These are phyloP conservation scores for Erannis defoliaria DNA, from an alignment of 2,888 invertebrate species.

Conservation along the genomic window DNA sequence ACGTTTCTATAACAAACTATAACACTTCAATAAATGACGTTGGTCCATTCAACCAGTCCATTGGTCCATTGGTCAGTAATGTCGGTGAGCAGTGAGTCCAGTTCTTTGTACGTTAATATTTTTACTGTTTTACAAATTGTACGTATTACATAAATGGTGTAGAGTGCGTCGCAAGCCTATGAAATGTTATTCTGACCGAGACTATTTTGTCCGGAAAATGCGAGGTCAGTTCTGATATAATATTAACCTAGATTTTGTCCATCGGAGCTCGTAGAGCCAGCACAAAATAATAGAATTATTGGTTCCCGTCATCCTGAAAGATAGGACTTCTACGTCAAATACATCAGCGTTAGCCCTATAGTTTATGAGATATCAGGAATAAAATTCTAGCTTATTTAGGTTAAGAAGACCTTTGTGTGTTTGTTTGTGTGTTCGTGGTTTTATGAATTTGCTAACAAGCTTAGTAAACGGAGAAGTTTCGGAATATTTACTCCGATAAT, in stretches of 20 bases:
- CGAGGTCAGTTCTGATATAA: slow-evolving; percentile 31
- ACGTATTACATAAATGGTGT: no score
- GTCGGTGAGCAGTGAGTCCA: neutral
- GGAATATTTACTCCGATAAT: no score
- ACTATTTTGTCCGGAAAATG: slow-evolving; percentile 24
- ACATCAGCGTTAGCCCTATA: neutral
- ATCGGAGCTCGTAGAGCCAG: neutral
- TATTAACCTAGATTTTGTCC: slow-evolving; percentile 29
- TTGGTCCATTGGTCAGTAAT: no score
- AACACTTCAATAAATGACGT: no score
- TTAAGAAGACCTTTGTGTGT: no score
- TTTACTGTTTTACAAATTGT: no score
- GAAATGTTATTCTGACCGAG: slow-evolving; percentile 21
- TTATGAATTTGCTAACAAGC: no score
- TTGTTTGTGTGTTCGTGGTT: no score
- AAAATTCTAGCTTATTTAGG: no score
- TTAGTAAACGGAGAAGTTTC: no score
- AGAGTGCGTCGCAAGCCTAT: slow-evolving; percentile 4
- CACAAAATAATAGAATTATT: slow-evolving; percentile 19
- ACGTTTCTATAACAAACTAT: no score
- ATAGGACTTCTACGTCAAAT: slow-evolving; percentile 3
- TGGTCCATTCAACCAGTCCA: no score
- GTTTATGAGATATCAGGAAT: neutral
- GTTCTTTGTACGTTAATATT: neutral
- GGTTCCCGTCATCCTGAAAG: neutral